These are phyloP conservation scores for Alviniconcha marisindica DNA, from an alignment of 1,140 invertebrate genomes.

Conservation along the genomic window DNA sequence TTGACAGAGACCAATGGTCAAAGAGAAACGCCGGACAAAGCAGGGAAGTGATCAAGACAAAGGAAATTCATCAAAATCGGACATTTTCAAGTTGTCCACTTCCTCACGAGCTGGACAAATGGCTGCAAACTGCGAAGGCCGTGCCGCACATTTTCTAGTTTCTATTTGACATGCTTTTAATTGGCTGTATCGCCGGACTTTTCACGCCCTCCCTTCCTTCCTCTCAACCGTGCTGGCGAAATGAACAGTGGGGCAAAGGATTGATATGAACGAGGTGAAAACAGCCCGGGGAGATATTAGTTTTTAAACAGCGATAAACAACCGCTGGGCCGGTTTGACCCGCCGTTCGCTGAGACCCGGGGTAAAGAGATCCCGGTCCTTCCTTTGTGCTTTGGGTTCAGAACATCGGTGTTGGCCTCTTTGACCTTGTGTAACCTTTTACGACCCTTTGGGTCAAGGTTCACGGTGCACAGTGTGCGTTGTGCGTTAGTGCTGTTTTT, in stretches of 20 bases:
- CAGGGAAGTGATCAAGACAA: not conserved
- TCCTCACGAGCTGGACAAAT: not conserved
- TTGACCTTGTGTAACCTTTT: no score
- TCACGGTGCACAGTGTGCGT: no score
- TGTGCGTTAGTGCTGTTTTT: no score
- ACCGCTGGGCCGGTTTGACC: not conserved
- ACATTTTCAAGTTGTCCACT: conserved; percentile 6
- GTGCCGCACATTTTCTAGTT: not conserved
- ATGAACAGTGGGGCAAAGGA: not conserved
- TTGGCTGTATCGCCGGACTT: not conserved
- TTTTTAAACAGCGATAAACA: conserved; percentile 1
- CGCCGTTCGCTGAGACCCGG: not conserved
- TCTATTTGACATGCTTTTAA: conserved; percentile 6
- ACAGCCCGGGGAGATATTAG: not conserved
- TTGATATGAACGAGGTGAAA: not conserved
- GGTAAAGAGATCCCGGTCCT: no score
- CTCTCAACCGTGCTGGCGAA: not conserved
- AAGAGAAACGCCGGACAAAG: not conserved
- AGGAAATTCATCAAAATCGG: not conserved
- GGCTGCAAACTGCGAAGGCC: not conserved
- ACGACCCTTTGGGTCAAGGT: no score
- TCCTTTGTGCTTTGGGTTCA: no score
- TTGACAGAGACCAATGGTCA: not conserved
- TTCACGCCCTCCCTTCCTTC: not conserved
- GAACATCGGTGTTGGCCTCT: no score